Percentiles rank a stretch among this genome's conserved stretches.
Evolutionary conservation across 2,888 invertebrate genomes (phyloP).

Genomic region (Oegoconia quadripuncta): DNA sequence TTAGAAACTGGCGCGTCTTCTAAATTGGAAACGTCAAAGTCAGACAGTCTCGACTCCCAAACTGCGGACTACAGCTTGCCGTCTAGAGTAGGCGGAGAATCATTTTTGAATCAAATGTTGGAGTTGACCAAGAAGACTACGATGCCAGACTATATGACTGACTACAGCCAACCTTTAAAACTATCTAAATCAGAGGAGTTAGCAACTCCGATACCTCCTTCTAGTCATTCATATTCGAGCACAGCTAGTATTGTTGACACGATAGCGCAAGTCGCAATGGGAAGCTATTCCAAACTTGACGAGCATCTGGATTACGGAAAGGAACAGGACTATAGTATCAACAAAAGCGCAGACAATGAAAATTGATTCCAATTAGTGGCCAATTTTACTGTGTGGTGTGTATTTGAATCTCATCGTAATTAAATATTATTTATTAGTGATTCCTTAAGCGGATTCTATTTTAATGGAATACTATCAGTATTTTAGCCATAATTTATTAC

Average conservation of each 20-base stretch:
- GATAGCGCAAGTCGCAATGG: slow-evolving; percentile 66
- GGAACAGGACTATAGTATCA: slow-evolving; percentile 58
- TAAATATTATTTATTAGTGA: background rate
- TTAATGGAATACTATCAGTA: background rate
- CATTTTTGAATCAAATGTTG: slow-evolving; percentile 75
- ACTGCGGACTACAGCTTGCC: slow-evolving; percentile 72
- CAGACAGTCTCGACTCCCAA: slow-evolving; percentile 49
- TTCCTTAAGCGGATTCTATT: background rate
- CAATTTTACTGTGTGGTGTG: background rate
- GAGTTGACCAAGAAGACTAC: slow-evolving; percentile 75
- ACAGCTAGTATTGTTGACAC: slow-evolving; percentile 62
- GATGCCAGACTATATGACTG: slow-evolving; percentile 69
- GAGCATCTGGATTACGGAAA: slow-evolving; percentile 63
- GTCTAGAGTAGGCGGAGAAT: slow-evolving; percentile 63
- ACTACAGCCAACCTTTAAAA: slow-evolving; percentile 78
- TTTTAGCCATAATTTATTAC: background rate
- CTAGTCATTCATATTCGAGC: slow-evolving; percentile 65
- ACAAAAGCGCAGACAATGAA: slow-evolving; percentile 45
- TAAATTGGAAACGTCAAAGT: slow-evolving; percentile 70
- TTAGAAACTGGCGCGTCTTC: slow-evolving; percentile 64
- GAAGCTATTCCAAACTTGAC: slow-evolving; percentile 62
- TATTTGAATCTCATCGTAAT: background rate
- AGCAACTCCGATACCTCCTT: slow-evolving; percentile 62
- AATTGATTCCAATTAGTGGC: slow-evolving; percentile 39
- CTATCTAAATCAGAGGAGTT: slow-evolving; percentile 79